Conservation (phyloP, 2,888 invertebrate species). For the Cyclophora albipunctata region DNA sequence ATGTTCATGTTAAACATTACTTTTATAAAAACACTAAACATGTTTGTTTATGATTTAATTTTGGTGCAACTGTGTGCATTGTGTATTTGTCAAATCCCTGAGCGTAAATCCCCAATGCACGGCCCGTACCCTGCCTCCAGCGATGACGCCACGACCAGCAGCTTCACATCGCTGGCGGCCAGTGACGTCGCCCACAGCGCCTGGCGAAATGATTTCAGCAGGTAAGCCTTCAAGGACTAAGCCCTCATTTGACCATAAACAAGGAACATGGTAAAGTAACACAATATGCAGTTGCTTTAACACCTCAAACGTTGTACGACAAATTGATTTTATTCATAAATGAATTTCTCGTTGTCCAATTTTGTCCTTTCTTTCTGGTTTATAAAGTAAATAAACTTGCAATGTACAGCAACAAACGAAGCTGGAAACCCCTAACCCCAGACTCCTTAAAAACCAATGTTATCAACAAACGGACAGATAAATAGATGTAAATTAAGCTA, state of each 20-base stretch:
- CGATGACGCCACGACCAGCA: slow-evolving; percentile 64
- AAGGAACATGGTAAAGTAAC: not conserved
- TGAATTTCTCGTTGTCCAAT: not conserved
- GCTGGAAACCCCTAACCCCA: too few species aligned
- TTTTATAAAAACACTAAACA: too few species aligned
- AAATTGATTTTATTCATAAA: too few species aligned
- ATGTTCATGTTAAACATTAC: too few species aligned
- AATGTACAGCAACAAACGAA: too few species aligned
- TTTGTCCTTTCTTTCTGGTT: too few species aligned
- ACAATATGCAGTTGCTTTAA: too few species aligned
- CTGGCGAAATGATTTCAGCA: slow-evolving; percentile 63
- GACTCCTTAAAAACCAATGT: too few species aligned
- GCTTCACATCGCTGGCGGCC: slow-evolving; percentile 57
- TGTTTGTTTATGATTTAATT: slow-evolving; percentile 11
- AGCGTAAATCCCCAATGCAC: slow-evolving; percentile 54
- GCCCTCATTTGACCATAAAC: slow-evolving; percentile 4
- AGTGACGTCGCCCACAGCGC: slow-evolving; percentile 57
- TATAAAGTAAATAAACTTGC: too few species aligned
- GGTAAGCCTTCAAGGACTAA: slow-evolving; percentile 40
- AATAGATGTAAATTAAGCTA: too few species aligned
- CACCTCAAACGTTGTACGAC: too few species aligned
- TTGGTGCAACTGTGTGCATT: slow-evolving; percentile 53
- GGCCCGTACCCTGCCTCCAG: slow-evolving; percentile 57
- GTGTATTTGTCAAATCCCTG: slow-evolving; percentile 59
- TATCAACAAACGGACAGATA: too few species aligned